A percentile compares a stretch with the other conserved stretches of the same genome.
phyloP scores from a whole-genome alignment of 2,113 vertebrate species.

The Ciconia maguari region DNA sequence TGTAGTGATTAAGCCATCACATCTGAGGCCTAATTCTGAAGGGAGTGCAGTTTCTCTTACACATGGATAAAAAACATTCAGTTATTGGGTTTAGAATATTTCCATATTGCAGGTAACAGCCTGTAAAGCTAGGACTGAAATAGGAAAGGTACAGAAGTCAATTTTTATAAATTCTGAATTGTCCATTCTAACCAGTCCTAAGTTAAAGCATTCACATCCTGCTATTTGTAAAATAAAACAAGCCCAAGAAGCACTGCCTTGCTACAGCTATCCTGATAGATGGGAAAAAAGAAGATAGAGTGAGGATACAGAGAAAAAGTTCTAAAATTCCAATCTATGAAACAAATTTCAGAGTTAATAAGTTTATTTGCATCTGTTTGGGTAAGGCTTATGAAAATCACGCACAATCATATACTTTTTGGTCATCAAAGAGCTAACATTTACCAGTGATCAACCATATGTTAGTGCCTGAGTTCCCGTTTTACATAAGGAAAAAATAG shows the following conservation, averaged over 20 bases:
- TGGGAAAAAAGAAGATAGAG: not conserved
- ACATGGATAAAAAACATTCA: not conserved
- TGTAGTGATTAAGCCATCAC: slow-evolving; percentile 9
- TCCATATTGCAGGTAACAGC: not conserved
- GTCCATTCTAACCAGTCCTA: not conserved
- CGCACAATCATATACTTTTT: not conserved
- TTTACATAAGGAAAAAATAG: not conserved
- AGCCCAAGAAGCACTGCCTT: not conserved
- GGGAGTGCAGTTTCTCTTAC: not conserved
- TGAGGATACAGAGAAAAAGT: not conserved
- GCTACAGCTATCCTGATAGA: not conserved
- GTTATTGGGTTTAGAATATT: not conserved
- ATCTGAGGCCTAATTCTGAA: slow-evolving; percentile 6
- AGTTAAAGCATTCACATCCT: not conserved
- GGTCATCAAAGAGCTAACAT: not conserved
- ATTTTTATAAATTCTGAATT: not conserved
- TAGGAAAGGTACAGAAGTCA: not conserved
- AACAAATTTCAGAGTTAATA: not conserved
- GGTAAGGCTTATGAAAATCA: not conserved
- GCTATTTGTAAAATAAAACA: not conserved
- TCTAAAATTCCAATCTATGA: not conserved
- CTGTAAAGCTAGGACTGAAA: not conserved
- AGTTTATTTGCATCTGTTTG: not conserved
- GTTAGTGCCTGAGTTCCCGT: not conserved
- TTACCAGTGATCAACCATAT: not conserved